phyloP scores from a whole-genome alignment of 2,797 vertebrate species.

The Epinephelus malabaricus region DNA sequence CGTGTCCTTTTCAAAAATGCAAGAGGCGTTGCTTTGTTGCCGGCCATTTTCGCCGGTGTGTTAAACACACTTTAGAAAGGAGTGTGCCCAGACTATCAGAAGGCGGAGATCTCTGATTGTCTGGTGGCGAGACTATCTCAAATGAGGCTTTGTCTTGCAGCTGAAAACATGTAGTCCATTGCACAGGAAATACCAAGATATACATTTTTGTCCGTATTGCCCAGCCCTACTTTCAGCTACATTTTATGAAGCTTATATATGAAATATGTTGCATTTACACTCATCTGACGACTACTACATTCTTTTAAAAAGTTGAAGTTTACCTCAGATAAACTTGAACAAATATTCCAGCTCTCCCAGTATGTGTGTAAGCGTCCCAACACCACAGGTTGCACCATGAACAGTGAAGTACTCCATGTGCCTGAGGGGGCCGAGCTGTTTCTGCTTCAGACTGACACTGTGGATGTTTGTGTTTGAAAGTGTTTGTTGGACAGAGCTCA shows the following conservation, averaged over 20 bases:
- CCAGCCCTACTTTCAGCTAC: too few species aligned
- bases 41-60: too few species aligned
- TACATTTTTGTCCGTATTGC: too few species aligned
- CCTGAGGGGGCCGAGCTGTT: slow-evolving; percentile 18
- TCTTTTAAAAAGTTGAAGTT: not conserved
- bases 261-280: not conserved
- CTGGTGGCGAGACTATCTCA: too few species aligned
- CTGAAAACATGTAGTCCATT: too few species aligned
- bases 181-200: too few species aligned
- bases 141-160: too few species aligned
- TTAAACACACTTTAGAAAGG: too few species aligned
- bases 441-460: not conserved
- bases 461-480: slow-evolving; percentile 18
- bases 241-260: not conserved
- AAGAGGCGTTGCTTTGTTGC: too few species aligned
- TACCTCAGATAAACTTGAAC: not conserved
- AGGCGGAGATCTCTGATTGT: too few species aligned
- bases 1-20: too few species aligned
- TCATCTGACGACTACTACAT: not conserved
- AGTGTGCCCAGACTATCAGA: too few species aligned
- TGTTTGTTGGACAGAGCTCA: not conserved
- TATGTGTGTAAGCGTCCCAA: not conserved
- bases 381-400: not conserved
- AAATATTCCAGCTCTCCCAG: not conserved
- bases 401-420: not conserved